Conservation (phyloP, 2,113 vertebrate genomes). For the Hipposideros armiger region DNA sequence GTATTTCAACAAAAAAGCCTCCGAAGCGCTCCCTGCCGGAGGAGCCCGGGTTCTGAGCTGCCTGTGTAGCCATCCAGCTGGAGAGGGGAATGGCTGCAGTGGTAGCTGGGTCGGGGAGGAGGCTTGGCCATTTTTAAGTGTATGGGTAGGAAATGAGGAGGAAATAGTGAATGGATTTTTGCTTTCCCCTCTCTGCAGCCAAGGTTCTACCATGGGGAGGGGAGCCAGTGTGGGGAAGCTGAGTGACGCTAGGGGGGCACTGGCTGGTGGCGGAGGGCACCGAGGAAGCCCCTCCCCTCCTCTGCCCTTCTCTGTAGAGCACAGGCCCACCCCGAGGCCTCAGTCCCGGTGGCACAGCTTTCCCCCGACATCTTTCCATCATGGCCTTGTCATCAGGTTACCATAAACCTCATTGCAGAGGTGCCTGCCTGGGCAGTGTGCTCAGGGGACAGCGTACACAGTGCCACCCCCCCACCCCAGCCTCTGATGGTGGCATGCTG, state of each 20-base stretch:
- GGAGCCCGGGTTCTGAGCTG: neutral
- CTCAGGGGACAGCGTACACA: neutral
- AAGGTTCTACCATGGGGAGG: neutral
- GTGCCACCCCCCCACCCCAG: too few species aligned
- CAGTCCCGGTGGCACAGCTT: neutral
- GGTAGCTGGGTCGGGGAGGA: rapidly evolving
- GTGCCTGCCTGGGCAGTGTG: rapidly evolving
- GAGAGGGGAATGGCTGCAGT: neutral
- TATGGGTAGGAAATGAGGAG: neutral
- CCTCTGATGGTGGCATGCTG: neutral
- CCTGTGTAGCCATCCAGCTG: neutral
- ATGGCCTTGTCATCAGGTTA: too few species aligned
- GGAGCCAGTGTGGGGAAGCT: neutral
- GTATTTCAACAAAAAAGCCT: neutral
- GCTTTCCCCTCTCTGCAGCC: neutral
- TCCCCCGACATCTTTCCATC: neutral
- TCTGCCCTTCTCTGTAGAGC: neutral
- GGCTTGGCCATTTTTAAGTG: neutral
- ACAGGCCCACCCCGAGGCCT: neutral
- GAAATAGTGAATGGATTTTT: neutral
- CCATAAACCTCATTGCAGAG: neutral
- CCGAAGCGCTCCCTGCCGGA: neutral
- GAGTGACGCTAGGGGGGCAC: neutral
- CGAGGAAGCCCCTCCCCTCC: neutral
- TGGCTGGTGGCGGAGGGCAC: neutral